Base-by-base conservation (phyloP, 2,888 invertebrate genomes). In the Drosophila greeni region DNA sequence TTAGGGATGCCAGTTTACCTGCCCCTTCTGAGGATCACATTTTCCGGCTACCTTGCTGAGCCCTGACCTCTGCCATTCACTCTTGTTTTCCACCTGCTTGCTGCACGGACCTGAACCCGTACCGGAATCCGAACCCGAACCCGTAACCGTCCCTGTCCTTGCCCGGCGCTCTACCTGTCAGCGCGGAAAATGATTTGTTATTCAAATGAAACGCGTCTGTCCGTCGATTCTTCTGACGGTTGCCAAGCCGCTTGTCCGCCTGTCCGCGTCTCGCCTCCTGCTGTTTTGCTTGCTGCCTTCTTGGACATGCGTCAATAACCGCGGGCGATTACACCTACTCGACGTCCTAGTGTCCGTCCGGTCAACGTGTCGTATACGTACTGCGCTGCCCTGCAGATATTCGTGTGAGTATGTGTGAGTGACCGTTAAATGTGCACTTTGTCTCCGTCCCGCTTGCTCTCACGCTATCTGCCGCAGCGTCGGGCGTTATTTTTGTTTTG, bases 221-320 rank as follows among this genome's bases (percentile, higher is more conserved):
- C 62, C 69, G 40, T 33, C 48, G 51, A 31, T 40, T 55, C 26
- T 60, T 70, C 66, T 78, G 78, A 70, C 77, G 77, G 39, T 69
- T 70, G 80, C 73, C 79, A 66, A 68, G 56, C 57, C 29, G 45
- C 29, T 8, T 31, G 29, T 31, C 29, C 45, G 45, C 45, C 14
- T 18, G 18, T 26, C 29, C 45, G 45, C 45, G 14, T 18, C 18
- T 26, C 45, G 62, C 55, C 47, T 49, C 45, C 54, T 45, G 45
- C 45, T 45, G 45, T 45, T 45, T 45, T 45, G 45, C 29, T 29
- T 64, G 70, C 69, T 70, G 80, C 71, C 74, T 66, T 71, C 73
- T 79, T 60, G 59, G 59, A 60, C 59, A 60, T 60, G 82, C 82
- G 79, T 79, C 79, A 79, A 79, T 76, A 76, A 79, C 82, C 82